These are phyloP conservation scores for Musca vetustissima DNA, from an alignment of 1,140 invertebrate genomes.

Conservation along the genomic window DNA sequence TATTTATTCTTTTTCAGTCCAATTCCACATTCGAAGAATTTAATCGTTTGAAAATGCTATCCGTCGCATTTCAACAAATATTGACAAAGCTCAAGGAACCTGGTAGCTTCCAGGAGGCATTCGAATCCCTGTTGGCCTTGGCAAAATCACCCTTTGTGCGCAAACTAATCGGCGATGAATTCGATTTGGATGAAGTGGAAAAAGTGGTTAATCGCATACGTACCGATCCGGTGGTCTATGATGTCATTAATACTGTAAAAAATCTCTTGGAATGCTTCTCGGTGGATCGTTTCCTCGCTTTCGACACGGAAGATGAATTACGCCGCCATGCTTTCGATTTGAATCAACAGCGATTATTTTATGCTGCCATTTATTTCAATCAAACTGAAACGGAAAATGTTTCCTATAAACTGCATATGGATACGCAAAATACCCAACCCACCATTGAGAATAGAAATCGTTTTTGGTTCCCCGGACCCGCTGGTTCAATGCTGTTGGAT, in stretches of 20 bases:
- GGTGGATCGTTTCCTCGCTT: slow-evolving; percentile 61
- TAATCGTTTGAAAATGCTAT: slow-evolving; percentile 54
- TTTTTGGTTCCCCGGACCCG: slow-evolving; percentile 68
- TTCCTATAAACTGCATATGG: slow-evolving; percentile 67
- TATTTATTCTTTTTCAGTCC: slow-evolving; percentile 49
- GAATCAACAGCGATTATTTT: slow-evolving; percentile 51
- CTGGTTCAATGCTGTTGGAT: slow-evolving; percentile 64
- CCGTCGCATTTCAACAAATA: slow-evolving; percentile 33
- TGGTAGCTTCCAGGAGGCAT: slow-evolving; percentile 40
- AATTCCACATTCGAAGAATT: slow-evolving; percentile 64
- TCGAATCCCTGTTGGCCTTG: slow-evolving; percentile 44
- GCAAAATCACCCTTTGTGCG: slow-evolving; percentile 51
- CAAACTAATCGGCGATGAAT: slow-evolving; percentile 42
- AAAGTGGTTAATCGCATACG: slow-evolving; percentile 37
- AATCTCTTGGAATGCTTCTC: slow-evolving; percentile 64
- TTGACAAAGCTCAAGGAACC: slow-evolving; percentile 44
- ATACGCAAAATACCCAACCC: slow-evolving; percentile 67
- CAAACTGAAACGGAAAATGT: slow-evolving; percentile 41
- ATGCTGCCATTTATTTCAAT: slow-evolving; percentile 48
- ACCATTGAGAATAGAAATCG: slow-evolving; percentile 63
- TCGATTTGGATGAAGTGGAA: slow-evolving; percentile 46
- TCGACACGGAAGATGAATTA: slow-evolving; percentile 58
- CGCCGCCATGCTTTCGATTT: slow-evolving; percentile 59
- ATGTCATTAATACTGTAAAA: slow-evolving; percentile 51
- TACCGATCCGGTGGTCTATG: slow-evolving; percentile 42